Evolutionary conservation across 2,888 invertebrate genomes (phyloP), one percentile per base, ranked within the genome.

Genomic region (Spatulosminthurus flaviceps): DNA sequence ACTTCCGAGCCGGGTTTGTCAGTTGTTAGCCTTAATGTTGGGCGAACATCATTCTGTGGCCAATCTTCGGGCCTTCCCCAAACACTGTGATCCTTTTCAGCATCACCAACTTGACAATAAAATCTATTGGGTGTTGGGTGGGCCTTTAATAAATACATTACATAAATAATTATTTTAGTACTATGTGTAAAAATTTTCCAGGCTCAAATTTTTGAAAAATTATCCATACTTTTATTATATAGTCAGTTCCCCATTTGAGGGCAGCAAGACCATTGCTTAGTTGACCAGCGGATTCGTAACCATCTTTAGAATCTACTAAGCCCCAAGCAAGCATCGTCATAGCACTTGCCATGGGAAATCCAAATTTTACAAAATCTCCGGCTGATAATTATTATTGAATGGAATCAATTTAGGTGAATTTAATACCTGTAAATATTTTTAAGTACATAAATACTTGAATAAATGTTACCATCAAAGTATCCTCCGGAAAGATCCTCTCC

Each of bases 51-150:
- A 42, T 34, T 73, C 21, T 51, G 43, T n/a, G 80, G 43, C 81
- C 81, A 83, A 80, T 91, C 90, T 86, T 92, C 92, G 2, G 91
- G 91, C 72, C 91, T 87, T 1, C 91, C 91, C 91, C 92, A 83
- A 85, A 88, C 91, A 1, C 87, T 86, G 83, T 88, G 88, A 80
- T 88, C 88, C 5, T 81, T 81, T 24, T 85, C 79, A 1, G 86
- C 88, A 77, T 85, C 81, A 9, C 86, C 82, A 78, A 87, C 87
- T 86, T 88, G 87, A 0, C 86, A 87, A 80, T 87, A 88, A 0
- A 87, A 80, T 71, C 86, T 86, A 43, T 87, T 85, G 0, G 86
- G 85, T n/a, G 79, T 75, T 0, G 83, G 84, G 77, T 84, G 84
- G 16, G 34, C 80, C 82, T 74, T n/a, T n/a, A n/a, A n/a, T n/a